Conservation (phyloP, 1,140 invertebrate genomes). For the Chymomyza costata region DNA sequence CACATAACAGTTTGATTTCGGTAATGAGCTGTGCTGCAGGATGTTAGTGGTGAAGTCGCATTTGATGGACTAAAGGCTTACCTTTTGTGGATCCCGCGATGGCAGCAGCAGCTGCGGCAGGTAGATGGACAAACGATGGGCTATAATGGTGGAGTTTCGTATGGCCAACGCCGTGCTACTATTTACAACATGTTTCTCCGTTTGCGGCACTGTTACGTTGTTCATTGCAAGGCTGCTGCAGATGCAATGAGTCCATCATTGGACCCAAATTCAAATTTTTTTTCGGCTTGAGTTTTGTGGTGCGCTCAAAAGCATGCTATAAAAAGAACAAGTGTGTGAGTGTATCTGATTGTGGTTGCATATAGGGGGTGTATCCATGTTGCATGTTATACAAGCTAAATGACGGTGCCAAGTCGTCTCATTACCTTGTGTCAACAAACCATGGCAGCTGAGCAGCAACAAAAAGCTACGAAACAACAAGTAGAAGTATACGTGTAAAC, state of each 20-base stretch:
- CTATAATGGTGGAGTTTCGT: constrained; percentile 63
- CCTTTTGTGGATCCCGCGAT: constrained; percentile 59
- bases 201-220: constrained; percentile 37
- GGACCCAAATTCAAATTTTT: constrained; percentile 2
- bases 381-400: constrained; percentile 62
- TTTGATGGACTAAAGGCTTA: neutral
- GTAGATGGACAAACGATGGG: constrained; percentile 61
- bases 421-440: constrained; percentile 72
- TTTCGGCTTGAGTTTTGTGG: constrained; percentile 13
- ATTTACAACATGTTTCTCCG: constrained; percentile 39
- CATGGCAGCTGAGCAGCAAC: constrained; percentile 49
- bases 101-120: constrained; percentile 58
- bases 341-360: constrained; percentile 8
- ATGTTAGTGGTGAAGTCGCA: neutral
- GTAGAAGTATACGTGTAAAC: too few relatives aligned
- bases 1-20: constrained; percentile 90
- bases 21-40: constrained; percentile 83
- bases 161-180: constrained; percentile 63
- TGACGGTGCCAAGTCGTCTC: constrained; percentile 44
- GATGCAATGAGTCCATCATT: constrained; percentile 34
- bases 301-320: constrained; percentile 48
- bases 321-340: constrained; percentile 44
- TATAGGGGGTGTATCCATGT: constrained; percentile 8
- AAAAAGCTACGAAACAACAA: constrained; percentile 25
- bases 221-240: constrained; percentile 22